Evolutionary conservation across 2,797 vertebrate genomes (phyloP).

Genomic region (Leuciscus waleckii): DNA sequence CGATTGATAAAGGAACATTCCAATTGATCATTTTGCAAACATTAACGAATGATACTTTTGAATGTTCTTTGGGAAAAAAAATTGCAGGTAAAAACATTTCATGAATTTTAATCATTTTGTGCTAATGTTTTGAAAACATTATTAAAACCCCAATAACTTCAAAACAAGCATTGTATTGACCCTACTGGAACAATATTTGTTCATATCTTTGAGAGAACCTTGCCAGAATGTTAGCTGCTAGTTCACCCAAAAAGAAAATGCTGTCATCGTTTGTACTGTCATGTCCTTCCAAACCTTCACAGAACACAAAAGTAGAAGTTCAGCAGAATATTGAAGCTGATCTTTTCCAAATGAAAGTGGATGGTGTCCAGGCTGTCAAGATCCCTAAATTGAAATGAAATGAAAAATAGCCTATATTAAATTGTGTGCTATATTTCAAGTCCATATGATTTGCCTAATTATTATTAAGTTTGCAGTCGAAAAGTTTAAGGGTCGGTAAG

Average conservation of each 20-base stretch:
- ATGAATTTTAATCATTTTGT: not conserved
- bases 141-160: not conserved
- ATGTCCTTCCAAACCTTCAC: not conserved
- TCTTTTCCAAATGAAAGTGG: not conserved
- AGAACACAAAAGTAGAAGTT: not conserved
- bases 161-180: not conserved
- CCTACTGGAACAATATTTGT: not conserved
- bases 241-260: not conserved
- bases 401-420: no score
- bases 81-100: not conserved
- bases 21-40: not conserved
- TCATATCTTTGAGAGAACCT: not conserved
- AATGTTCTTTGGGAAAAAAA: not conserved
- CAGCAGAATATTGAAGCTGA: not conserved
- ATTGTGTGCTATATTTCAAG: not conserved
- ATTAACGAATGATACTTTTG: not conserved
- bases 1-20: no score
- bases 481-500: not conserved
- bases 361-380: no score
- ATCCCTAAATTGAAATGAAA: no score
- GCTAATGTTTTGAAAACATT: not conserved
- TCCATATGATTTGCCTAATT: not conserved
- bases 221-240: not conserved
- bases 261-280: not conserved
- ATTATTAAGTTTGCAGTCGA: not conserved